Base-by-base conservation (phyloP, 1,140 invertebrate species). In the Drosophila ironensis region DNA sequence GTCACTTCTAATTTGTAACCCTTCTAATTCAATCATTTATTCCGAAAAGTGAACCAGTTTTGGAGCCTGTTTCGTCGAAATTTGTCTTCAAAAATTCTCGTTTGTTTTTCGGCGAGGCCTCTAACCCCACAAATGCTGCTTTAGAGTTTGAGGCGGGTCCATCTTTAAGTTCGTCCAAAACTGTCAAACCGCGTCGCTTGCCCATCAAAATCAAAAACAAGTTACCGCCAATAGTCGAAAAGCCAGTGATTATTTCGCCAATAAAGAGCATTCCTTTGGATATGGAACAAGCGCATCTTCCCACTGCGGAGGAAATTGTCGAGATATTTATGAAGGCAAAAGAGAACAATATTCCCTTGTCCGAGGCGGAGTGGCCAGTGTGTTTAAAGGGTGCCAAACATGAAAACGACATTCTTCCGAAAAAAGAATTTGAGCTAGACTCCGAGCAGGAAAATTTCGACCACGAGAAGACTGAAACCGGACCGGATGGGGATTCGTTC, bases 271-370 rank as follows among this genome's bases (percentile, higher is more conserved):
- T 6, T 8, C 1, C 3, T 37, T 2, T 37, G 16, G 33, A 37
- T 2, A 11, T n/a, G 1, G 8, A n/a, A n/a, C n/a, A n/a, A n/a
- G n/a, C n/a, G n/a, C n/a, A 33, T 16, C 8, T 70, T 12, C 60
- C 60, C 4, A 30, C 48, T 1, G 51, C 60, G 1, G 50, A 71
- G 17, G 48, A 74, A 1, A 47, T 74, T 2, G 57, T 52, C 38
- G 6, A 37, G 0, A 51, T 4, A 8, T 72, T 42, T 17, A 17
- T 3, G 27, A 27, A 35, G 2, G 4, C 48, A 7, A 52, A 60
- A 24, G 11, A 46, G 3, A 27, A 24, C 1, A 3, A 2, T 7
- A n/a, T 60, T 4, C 1, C 6, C 1, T 11, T 12, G 4, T 25
- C 27, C 0, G 3, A 46, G 0, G 47, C 44, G 0, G 3, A 16